These are phyloP conservation scores for Spilogale gracilis DNA, from an alignment of 2,113 vertebrate genomes.

Conservation along the genomic window DNA sequence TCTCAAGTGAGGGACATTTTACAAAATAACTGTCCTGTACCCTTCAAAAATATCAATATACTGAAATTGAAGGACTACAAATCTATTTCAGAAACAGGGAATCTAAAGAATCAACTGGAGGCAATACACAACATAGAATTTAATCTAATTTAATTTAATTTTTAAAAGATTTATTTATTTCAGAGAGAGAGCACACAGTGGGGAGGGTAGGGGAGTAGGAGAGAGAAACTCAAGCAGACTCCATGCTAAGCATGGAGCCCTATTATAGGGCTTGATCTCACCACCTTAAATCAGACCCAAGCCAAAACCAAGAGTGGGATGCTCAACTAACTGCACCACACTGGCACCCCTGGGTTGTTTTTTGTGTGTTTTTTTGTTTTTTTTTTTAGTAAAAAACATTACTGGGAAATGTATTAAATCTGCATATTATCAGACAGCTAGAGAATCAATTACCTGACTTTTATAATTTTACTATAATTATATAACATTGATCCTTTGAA, in stretches of 20 bases:
- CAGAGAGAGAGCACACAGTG: neutral
- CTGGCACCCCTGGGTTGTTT: neutral
- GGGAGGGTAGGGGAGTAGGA: neutral
- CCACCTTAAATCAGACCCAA: neutral
- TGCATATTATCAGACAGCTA: neutral
- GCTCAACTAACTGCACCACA: neutral
- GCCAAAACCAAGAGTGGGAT: neutral
- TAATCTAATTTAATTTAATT: neutral
- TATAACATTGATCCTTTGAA: neutral
- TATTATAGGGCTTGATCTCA: neutral
- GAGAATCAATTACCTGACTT: neutral
- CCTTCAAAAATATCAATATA: neutral
- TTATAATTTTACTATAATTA: neutral
- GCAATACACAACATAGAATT: neutral
- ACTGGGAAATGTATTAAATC: neutral
- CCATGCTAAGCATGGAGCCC: neutral
- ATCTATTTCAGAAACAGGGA: neutral
- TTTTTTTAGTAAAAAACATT: neutral
- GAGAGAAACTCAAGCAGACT: neutral
- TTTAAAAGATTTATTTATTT: neutral
- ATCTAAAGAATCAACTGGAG: neutral
- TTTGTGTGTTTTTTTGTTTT: neutral
- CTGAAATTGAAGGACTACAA: neutral
- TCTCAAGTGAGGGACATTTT: neutral
- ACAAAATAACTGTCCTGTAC: neutral